Evolutionary conservation across 2,888 invertebrate genomes (phyloP).

Genomic region (Nephrotoma flavescens): DNA sequence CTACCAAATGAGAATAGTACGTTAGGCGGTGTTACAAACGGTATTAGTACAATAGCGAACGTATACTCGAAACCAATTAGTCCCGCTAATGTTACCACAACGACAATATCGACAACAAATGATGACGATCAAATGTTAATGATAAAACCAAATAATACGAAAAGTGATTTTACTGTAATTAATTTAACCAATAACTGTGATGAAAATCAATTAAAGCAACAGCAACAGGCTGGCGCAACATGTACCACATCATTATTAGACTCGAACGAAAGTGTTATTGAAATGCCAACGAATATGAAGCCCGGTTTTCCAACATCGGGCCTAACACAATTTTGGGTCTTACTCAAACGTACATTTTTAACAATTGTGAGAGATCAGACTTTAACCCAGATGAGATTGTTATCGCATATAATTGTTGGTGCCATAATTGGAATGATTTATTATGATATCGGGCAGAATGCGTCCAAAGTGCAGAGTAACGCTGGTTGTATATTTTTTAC

Average conservation of each 20-base stretch:
- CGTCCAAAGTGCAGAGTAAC: constrained; percentile 87
- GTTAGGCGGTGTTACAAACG: constrained; percentile 4
- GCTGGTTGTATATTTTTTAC: constrained; percentile 93
- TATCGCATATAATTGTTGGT: constrained; percentile 62
- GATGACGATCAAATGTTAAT: constrained; percentile 3
- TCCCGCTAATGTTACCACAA: constrained; percentile 33
- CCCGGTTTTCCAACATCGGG: constrained; percentile 69
- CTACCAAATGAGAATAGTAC: constrained; percentile 14
- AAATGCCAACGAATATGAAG: constrained; percentile 38
- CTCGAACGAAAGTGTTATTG: constrained; percentile 57
- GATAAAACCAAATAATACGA: constrained; percentile 1
- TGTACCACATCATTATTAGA: constrained; percentile 57
- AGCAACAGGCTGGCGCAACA: constrained; percentile 38
- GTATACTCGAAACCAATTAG: constrained; percentile 13
- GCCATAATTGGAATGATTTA: constrained; percentile 86
- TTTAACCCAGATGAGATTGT: constrained; percentile 74
- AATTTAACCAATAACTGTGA: constrained; percentile 19
- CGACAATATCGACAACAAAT: constrained; percentile 16
- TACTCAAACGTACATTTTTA: constrained; percentile 69
- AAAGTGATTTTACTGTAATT: constrained; percentile 17
- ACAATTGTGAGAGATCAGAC: constrained; percentile 77
- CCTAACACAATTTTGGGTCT: constrained; percentile 73
- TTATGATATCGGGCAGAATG: constrained; percentile 85
- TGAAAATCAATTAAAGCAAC: constrained; percentile 21
- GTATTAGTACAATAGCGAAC: constrained; percentile 11